Evolutionary conservation across 2,113 vertebrate genomes (phyloP), one percentile per base, ranked within the genome.

Genomic region (Orientallactaga bullata): DNA sequence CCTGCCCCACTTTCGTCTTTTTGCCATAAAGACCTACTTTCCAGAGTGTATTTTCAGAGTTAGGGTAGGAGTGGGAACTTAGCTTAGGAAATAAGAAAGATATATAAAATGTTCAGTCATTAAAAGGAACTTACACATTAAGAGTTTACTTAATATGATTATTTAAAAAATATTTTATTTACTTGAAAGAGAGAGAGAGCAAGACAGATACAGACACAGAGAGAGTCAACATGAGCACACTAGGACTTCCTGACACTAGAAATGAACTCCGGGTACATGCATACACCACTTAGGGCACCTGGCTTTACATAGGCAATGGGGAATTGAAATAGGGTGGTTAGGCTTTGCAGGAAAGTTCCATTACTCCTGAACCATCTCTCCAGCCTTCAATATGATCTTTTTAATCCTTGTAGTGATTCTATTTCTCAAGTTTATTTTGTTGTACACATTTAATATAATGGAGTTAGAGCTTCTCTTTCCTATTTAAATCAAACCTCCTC

Each of bases 361-460:
- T n/a, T n/a, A n/a, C n/a, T n/a, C n/a, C 42, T 47, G 42, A 47
- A 8, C 42, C 42, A 47, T 47, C 42, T 5, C 42, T 47, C 42
- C 42, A 47, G 42, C 42, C 42, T 47, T 47, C 42, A 47, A 8
- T 47, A 47, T 47, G 42, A 47, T 32, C 91, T 20, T 83, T 86
- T 68, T 88, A 92, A 93, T 90, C 71, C n/a, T 80, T 66, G 39
- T 3, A 82, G 68, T 61, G 81, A 51, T 69, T 87, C 18, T 81
- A 80, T 69, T 80, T 95, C 80, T 91, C 77, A 58, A 39, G 35
- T 39, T 93, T 39, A 89, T 69, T 82, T 21, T 85, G 81, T 88
- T 93, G 78, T 37, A 82, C 89, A 51, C 58, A 30, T 91, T 72
- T 90, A 47, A 42, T 81, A 18, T 60, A 73, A 76, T 42, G 72